A percentile compares a stretch with the other conserved stretches of the same genome.
Evolutionary conservation across 2,888 invertebrate genomes (phyloP).

Genomic region (Phytoseiulus persimilis): DNA sequence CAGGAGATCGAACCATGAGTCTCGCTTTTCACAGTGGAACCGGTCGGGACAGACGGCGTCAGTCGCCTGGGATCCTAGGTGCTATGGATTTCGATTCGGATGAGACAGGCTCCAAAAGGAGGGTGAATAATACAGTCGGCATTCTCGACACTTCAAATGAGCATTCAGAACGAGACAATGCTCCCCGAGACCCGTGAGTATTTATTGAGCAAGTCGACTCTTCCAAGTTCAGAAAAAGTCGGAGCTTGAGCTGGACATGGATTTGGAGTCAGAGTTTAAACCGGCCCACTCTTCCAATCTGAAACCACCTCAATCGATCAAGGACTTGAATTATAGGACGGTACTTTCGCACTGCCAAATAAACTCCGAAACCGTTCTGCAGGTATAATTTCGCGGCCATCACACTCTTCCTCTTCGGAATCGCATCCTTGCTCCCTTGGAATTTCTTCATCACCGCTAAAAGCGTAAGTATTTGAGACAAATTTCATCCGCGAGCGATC

Average conservation of each 20-base stretch:
- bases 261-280: no score
- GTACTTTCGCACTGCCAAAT: no score
- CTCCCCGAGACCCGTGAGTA: not conserved
- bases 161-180: not conserved
- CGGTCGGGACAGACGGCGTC: not conserved
- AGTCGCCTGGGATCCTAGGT: not conserved
- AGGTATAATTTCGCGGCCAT: constrained; percentile 58
- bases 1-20: not conserved
- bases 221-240: no score
- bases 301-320: no score
- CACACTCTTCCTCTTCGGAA: constrained; percentile 78
- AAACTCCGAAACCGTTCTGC: not conserved
- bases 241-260: no score
- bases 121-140: not conserved
- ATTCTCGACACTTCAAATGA: not conserved
- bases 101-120: not conserved
- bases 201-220: not conserved
- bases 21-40: not conserved
- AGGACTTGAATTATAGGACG: no score
- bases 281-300: no score
- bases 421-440: constrained; percentile 84
- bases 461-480: constrained; percentile 61
- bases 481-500: constrained; percentile 41
- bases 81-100: not conserved
- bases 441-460: constrained; percentile 91